Conservation (phyloP, 2,113 vertebrate genomes). For the Callocephalon fimbriatum region DNA sequence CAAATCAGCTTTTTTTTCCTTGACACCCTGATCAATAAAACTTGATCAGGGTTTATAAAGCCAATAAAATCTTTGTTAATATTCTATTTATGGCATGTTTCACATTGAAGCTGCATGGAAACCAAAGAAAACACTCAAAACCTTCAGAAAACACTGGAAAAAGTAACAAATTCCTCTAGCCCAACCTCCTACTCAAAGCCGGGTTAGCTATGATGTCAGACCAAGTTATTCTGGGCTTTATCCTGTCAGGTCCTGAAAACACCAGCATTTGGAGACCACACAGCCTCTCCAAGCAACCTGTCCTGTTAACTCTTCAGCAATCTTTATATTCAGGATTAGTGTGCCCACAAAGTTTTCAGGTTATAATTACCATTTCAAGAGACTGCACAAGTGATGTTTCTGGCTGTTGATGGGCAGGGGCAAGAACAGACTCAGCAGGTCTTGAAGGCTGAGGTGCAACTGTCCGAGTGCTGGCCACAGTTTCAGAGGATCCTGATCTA, state of each 20-base stretch:
- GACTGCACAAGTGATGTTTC: background rate
- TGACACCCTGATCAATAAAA: background rate
- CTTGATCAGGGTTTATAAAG: background rate
- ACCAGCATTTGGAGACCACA: background rate
- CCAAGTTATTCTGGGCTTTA: background rate
- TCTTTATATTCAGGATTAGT: background rate
- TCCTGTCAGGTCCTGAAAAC: background rate
- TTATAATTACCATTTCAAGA: conserved; percentile 68
- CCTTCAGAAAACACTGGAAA: background rate
- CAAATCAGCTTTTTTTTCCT: background rate
- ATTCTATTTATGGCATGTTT: background rate
- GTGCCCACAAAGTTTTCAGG: background rate
- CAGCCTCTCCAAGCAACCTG: background rate
- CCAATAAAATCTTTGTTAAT: background rate
- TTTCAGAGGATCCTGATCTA: conserved; percentile 40
- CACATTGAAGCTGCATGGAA: background rate
- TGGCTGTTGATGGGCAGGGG: background rate
- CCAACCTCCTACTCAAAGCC: background rate
- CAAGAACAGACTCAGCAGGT: background rate
- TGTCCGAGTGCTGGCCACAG: background rate
- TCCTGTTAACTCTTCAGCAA: background rate
- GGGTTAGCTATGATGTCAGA: background rate
- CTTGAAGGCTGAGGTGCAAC: background rate
- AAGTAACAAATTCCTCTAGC: background rate
- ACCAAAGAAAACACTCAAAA: background rate